These are phyloP conservation scores for Diplolepis rosae DNA, from an alignment of 2,888 invertebrate genomes.

Conservation along the genomic window DNA sequence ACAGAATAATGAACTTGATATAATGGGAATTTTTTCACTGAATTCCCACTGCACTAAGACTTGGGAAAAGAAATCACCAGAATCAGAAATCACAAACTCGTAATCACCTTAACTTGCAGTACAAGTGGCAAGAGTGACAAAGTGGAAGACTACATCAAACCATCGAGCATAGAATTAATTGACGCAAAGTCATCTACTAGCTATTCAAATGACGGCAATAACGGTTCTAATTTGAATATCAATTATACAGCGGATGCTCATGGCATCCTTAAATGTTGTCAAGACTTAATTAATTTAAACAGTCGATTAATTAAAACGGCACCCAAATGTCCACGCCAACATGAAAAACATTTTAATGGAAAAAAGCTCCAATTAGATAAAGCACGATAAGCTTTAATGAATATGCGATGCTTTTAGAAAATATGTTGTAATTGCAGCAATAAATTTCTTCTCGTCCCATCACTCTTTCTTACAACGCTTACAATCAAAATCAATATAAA, in stretches of 20 bases:
- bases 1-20: not conserved
- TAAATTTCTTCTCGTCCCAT: not conserved
- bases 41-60: no score
- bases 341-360: slow-evolving; percentile 21
- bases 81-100: not conserved
- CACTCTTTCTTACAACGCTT: not conserved
- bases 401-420: not conserved
- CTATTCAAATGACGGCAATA: slow-evolving; percentile 9
- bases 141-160: not conserved
- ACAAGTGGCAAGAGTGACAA: not conserved
- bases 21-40: not conserved
- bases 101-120: not conserved
- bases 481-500: no score
- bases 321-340: slow-evolving; percentile 15
- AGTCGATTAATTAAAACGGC: slow-evolving; percentile 23
- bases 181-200: not conserved
- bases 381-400: slow-evolving; percentile 12
- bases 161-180: not conserved
- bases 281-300: slow-evolving; percentile 24
- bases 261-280: slow-evolving; percentile 9
- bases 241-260: slow-evolving; percentile 18
- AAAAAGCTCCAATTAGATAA: slow-evolving; percentile 23
- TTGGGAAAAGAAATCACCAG: no score
- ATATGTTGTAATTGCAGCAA: not conserved
- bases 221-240: slow-evolving; percentile 15